A percentile compares a stretch with the other conserved stretches of the same genome.
These are phyloP conservation scores for Bombyx huttoni DNA, from an alignment of 2,888 invertebrate genomes.

Conservation along the genomic window DNA sequence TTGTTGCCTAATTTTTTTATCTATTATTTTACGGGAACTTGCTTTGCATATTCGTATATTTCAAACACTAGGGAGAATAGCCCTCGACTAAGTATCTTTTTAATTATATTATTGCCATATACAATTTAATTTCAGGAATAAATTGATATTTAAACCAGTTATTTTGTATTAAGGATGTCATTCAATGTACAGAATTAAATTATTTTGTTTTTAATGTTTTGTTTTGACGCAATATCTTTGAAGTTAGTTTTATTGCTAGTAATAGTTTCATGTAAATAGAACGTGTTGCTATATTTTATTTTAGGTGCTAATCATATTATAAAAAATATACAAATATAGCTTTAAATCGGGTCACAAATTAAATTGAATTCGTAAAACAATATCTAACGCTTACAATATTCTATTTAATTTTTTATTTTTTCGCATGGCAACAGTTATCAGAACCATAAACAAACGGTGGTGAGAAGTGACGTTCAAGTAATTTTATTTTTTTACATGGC, in stretches of 20 bases:
- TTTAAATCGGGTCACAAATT: slow-evolving; percentile 52
- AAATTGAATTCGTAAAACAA: slow-evolving; percentile 8
- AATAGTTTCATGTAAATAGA: slow-evolving; percentile 59
- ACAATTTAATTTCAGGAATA: slow-evolving; percentile 33
- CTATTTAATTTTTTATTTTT: neutral
- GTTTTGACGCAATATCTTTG: slow-evolving; percentile 45
- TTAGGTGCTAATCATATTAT: slow-evolving; percentile 58
- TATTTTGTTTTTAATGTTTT: slow-evolving; percentile 58
- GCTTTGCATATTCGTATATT: no score
- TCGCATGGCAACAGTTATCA: slow-evolving; percentile 57
- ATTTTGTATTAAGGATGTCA: slow-evolving; percentile 32
- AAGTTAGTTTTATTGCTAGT: slow-evolving; percentile 55
- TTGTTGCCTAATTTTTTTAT: neutral
- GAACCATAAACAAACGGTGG: slow-evolving; percentile 58
- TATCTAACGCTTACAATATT: neutral
- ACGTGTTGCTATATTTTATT: slow-evolving; percentile 56
- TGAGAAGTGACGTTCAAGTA: slow-evolving; percentile 56
- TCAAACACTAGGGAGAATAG: no score
- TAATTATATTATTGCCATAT: slow-evolving; percentile 50
- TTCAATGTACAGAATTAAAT: slow-evolving; percentile 61
- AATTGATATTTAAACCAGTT: slow-evolving; percentile 41
- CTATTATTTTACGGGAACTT: neutral
- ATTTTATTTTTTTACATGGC: slow-evolving; percentile 35
- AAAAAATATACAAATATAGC: slow-evolving; percentile 20
- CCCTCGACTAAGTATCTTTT: slow-evolving; percentile 8